Base-by-base conservation (phyloP, 2,888 invertebrate species). In the Himalopsyche tibetana region DNA sequence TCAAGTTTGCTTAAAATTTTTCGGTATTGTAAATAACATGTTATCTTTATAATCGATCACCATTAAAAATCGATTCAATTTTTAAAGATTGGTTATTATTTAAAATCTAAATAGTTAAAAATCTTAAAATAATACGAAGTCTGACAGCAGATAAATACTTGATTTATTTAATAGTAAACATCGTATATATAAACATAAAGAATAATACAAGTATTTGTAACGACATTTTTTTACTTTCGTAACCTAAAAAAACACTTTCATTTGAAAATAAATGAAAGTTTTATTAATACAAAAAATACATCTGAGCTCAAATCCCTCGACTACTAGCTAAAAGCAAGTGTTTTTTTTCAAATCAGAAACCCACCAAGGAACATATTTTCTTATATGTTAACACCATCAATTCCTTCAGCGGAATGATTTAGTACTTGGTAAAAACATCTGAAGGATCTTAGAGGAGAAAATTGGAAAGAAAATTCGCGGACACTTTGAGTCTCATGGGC, bases 381-480 rank as follows among this genome's bases (percentile, higher is more conserved):
- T n/a, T 63, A 19, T 63, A 11, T 63, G 63, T 15, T 19, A 19
- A 28, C 63, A 9, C 19, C 8, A 63, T 63, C 63, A 63, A 63
- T 63, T 63, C 63, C 19, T 63, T 11, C 5, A 19, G 63, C 6
- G 19, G 63, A 63, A 63, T 63, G 63, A 63, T 63, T 63, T 63
- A 63, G 63, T 63, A 19, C 19, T 19, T 63, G 63, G 63, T 1
- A 63, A 63, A 63, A 63, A 63, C 63, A 63, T 12, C 63, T 63
- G 28, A 63, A 63, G 12, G 6, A 19, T n/a, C 63, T 19, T 19
- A 63, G 11, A 28, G 28, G 19, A 19, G 63, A 63, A 63, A 28
- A 63, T 63, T 63, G 63, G 63, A 63, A 63, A 63, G 63, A 63
- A 63, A 63, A 63, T 63, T 63, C 28, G 63, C 63, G 63, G 63